These are phyloP conservation scores for Drosophila lacicola DNA, from an alignment of 2,888 invertebrate genomes.

Conservation along the genomic window DNA sequence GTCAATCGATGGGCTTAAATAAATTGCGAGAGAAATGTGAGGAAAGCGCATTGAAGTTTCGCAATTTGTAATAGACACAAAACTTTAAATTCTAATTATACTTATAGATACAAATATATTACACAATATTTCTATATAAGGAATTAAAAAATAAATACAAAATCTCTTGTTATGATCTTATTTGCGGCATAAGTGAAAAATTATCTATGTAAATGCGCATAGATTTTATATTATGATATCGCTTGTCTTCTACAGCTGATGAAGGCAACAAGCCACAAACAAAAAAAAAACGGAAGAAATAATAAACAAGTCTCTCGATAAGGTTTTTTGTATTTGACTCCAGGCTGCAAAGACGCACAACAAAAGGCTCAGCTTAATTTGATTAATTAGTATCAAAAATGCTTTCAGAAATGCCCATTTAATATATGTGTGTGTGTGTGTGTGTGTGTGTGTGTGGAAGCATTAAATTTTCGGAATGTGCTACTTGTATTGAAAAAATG, in stretches of 20 bases:
- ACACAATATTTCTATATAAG: too few species aligned
- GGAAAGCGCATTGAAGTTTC: not conserved
- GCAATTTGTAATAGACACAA: too few species aligned
- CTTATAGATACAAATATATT: too few species aligned
- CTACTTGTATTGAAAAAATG: constrained; percentile 77
- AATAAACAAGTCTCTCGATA: constrained; percentile 12
- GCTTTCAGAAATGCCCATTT: constrained; percentile 57
- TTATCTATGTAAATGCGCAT: constrained; percentile 13
- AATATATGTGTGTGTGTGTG: constrained; percentile 24
- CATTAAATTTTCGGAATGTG: constrained; percentile 72
- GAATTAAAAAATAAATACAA: too few species aligned
- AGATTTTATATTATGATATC: constrained; percentile 6
- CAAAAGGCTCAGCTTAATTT: constrained; percentile 78
- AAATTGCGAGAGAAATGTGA: not conserved
- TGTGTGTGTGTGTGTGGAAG: constrained; percentile 24
- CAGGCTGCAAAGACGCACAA: constrained; percentile 36
- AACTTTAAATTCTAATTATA: too few species aligned
- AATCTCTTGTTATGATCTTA: too few species aligned
- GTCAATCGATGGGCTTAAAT: not conserved
- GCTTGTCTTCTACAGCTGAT: constrained; percentile 12
- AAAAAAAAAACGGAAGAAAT: constrained; percentile 17
- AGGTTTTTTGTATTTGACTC: constrained; percentile 18
- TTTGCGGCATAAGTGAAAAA: constrained; percentile 6
- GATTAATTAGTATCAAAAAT: constrained; percentile 76
- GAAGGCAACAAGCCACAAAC: constrained; percentile 1